Percentiles rank a stretch among this genome's conserved stretches.
Conservation (phyloP, 2,888 invertebrate species). For the Omphaloscelis lunosa region DNA sequence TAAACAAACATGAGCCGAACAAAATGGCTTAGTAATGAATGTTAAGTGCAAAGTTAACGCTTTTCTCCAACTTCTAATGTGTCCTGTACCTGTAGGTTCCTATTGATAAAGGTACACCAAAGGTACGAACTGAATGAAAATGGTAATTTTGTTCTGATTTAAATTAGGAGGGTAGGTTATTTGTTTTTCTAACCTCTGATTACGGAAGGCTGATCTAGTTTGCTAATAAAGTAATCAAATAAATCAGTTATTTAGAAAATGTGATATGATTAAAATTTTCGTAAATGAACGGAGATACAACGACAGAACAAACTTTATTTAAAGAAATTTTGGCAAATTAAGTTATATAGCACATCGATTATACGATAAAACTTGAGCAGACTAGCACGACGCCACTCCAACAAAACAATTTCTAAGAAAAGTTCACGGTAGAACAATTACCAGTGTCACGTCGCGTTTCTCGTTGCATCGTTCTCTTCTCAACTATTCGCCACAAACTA, state of each 20-base stretch:
- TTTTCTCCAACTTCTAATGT: conserved; percentile 57
- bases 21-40: conserved; percentile 54
- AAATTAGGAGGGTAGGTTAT: conserved; percentile 17
- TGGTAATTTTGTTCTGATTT: conserved; percentile 39
- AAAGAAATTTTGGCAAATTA: background rate
- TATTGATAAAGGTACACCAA: conserved; percentile 34
- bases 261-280: background rate
- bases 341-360: too few species aligned
- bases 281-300: background rate
- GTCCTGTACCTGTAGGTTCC: conserved; percentile 11
- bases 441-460: too few species aligned
- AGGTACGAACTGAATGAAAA: conserved; percentile 30
- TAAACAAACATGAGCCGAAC: conserved; percentile 35
- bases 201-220: background rate
- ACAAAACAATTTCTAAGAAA: too few species aligned
- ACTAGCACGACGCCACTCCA: too few species aligned
- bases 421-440: too few species aligned
- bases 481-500: background rate
- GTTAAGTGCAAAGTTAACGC: conserved; percentile 55
- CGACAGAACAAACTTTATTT: background rate
- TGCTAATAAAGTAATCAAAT: background rate
- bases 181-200: background rate
- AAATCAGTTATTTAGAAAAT: background rate
- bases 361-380: too few species aligned
- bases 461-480: background rate